Conservation (phyloP, 2,797 vertebrate genomes). For the Hybognathus amarus region DNA sequence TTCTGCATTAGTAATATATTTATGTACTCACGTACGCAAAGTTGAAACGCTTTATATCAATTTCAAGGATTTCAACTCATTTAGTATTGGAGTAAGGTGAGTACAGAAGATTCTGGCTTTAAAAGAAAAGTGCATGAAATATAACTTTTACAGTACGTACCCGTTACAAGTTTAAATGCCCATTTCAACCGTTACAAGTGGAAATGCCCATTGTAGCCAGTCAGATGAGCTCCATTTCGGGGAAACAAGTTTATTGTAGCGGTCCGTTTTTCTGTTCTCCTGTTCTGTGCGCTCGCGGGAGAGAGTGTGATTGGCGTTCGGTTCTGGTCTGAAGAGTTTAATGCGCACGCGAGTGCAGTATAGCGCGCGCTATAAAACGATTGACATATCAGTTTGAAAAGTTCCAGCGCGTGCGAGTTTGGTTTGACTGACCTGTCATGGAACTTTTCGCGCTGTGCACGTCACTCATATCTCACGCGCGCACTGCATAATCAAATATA, state of each 20-base stretch:
- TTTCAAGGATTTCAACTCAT: not conserved
- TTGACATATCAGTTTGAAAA: not conserved
- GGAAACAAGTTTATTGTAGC: not conserved
- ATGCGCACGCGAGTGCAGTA: not conserved
- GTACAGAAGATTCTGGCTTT: not conserved
- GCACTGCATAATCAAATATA: not conserved
- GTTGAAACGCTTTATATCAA: not conserved
- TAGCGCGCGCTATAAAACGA: not conserved
- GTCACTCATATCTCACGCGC: conserved; percentile 9
- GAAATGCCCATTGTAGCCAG: too few relatives aligned
- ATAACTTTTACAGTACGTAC: not conserved
- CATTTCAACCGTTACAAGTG: not conserved
- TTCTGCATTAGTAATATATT: not conserved
- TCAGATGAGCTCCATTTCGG: not conserved
- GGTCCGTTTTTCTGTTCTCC: not conserved
- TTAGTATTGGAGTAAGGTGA: not conserved
- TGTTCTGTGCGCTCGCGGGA: not conserved
- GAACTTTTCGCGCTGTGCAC: not conserved
- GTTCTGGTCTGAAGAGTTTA: not conserved
- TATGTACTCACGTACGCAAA: not conserved
- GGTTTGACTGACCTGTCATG: not conserved
- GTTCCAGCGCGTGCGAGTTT: not conserved
- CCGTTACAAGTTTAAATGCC: not conserved
- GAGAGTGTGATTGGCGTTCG: not conserved
- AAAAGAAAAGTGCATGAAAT: not conserved